Evolutionary conservation across 2,113 vertebrate species (phyloP), one percentile per base, ranked within the genome.

Genomic region (Lophochroa leadbeateri): DNA sequence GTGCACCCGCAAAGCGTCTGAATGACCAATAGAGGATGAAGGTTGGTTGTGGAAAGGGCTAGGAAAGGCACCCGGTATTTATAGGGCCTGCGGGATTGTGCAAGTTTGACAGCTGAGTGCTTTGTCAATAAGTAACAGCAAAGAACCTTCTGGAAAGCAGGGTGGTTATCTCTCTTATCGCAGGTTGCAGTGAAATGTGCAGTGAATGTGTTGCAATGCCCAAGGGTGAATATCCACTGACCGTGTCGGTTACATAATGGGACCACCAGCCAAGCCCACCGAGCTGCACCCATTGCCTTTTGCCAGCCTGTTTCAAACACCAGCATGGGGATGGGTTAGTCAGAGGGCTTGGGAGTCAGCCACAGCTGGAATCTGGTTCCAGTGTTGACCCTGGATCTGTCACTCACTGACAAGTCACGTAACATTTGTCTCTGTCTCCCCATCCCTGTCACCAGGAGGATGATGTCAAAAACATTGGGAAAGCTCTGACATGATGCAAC

Each of bases 111-210:
- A 33, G 72, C 77, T 33, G 79, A 79, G 75, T 55, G 86, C 37
- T 88, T 61, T 58, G 95, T 94, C 94, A 96, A 97, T 97, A 13
- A 96, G 52, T 97, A 97, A 97, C 94, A 52, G 43, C 61, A 35
- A 3, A 41, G 69, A 92, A 64, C 74, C 64, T 64, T 75, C 47
- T 68, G 88, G 72, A 75, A 92, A 60, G 61, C 39, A 49, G 69
- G 0, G 13, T 1, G n/a, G 71, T 55, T 14, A 28, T 61, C 64
- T 88, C 86, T 55, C 69, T 81, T 69, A 81, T 81, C 43, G 0
- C 37, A 5, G 68, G 53, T 11, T 65, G 79, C 35, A n/a, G 41
- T 16, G 33, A 82, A 82, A 67, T 17, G 39, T 29, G 27, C 49
- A 50, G 35, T 0, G 23, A 68, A 43, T 2, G 0, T 90, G 82